Conservation (phyloP, 2,797 vertebrate genomes). For the Apodemus agrarius region DNA sequence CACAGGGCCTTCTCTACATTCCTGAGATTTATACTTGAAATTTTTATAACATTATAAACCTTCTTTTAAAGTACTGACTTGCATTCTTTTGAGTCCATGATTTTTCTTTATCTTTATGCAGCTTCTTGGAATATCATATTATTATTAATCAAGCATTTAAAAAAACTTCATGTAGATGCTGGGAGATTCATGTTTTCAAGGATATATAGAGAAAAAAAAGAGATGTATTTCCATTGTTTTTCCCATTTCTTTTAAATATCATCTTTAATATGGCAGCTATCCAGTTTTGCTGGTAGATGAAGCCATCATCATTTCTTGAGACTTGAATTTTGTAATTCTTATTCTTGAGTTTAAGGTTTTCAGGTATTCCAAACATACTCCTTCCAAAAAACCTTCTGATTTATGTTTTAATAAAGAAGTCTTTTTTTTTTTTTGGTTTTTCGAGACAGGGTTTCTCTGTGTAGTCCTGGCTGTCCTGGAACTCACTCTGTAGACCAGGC, state of each 20-base stretch:
- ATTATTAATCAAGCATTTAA: background rate
- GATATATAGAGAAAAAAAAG: background rate
- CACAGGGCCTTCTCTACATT: background rate
- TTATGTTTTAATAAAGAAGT: conserved; percentile 86
- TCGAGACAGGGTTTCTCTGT: too few relatives aligned
- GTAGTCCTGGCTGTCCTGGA: too few relatives aligned
- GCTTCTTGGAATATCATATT: background rate
- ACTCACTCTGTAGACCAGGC: too few relatives aligned
- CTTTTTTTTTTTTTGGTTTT: too few relatives aligned
- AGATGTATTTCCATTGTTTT: background rate
- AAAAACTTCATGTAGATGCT: background rate
- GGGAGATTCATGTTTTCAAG: background rate
- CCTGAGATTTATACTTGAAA: background rate
- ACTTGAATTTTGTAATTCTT: conserved; percentile 71
- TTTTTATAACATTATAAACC: background rate
- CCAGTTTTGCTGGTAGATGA: conserved; percentile 54
- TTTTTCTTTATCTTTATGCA: conserved; percentile 12
- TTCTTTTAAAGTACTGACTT: background rate
- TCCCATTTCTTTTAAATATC: background rate
- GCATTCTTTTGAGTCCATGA: background rate
- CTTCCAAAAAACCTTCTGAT: conserved; percentile 78
- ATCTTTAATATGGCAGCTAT: background rate
- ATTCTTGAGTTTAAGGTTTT: conserved; percentile 83
- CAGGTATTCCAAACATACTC: conserved; percentile 83
- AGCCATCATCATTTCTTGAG: conserved; percentile 68